phyloP scores from a whole-genome alignment of 2,888 invertebrate species.

The Tenodera sinensis region DNA sequence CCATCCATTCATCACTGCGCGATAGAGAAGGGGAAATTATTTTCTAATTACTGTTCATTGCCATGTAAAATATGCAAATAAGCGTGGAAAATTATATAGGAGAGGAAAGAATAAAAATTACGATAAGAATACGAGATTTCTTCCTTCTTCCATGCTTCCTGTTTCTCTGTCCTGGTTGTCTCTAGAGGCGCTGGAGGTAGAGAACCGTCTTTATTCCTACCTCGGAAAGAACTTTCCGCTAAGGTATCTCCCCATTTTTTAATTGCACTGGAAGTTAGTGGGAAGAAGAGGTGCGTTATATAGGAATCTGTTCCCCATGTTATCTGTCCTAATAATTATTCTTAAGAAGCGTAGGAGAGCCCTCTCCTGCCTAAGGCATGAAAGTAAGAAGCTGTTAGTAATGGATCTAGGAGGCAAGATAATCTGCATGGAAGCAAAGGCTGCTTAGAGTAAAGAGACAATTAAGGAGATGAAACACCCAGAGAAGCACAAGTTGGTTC shows the following conservation, averaged over 20 bases:
- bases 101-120: constrained; percentile 21
- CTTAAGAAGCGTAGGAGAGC: not conserved
- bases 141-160: not conserved
- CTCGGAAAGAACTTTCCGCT: constrained; percentile 5
- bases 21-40: constrained; percentile 27
- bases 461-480: not conserved
- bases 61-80: constrained; percentile 33
- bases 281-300: not conserved
- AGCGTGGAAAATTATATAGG: constrained; percentile 8
- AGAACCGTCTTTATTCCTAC: constrained; percentile 1
- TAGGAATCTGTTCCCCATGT: constrained; percentile 23
- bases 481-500: not conserved
- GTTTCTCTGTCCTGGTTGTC: not conserved
- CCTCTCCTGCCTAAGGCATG: not conserved
- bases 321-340: constrained; percentile 31
- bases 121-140: constrained; percentile 25
- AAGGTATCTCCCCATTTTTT: not conserved
- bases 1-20: constrained; percentile 2
- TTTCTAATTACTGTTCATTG: constrained; percentile 33
- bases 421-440: constrained; percentile 9
- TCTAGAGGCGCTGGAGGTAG: not conserved
- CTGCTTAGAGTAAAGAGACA: not conserved
- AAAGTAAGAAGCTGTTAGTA: constrained; percentile 9
- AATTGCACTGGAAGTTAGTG: not conserved
- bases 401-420: constrained; percentile 1